phyloP scores from a whole-genome alignment of 2,113 vertebrate species.

The Lepus americanus region DNA sequence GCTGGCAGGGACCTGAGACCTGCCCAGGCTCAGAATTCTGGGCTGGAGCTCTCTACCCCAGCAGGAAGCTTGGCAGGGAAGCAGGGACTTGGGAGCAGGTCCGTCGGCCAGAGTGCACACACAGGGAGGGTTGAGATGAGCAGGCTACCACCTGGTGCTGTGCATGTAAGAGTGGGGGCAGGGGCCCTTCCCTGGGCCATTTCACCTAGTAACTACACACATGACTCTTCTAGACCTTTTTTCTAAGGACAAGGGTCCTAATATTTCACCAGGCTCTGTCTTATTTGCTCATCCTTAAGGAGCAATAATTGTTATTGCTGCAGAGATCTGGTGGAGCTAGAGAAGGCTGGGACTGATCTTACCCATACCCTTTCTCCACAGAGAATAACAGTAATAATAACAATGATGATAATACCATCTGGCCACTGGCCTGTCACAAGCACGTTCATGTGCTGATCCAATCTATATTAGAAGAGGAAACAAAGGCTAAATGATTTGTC shows the following conservation, averaged over 20 bases:
- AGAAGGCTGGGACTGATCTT: background rate
- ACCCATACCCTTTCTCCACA: background rate
- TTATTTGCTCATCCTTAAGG: background rate
- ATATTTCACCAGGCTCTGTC: background rate
- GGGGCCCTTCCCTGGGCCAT: background rate
- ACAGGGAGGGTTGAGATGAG: background rate
- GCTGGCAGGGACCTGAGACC: background rate
- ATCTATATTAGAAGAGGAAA: background rate
- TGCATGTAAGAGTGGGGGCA: no score
- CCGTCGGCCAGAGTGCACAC: background rate
- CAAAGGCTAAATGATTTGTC: background rate
- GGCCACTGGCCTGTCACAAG: background rate
- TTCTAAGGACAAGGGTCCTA: constrained; percentile 13
- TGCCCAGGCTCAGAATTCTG: background rate
- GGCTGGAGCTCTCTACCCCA: background rate
- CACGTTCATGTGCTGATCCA: background rate
- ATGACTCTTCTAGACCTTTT: background rate
- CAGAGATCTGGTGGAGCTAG: background rate
- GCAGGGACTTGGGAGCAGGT: background rate
- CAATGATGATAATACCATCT: background rate
- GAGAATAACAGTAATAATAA: background rate
- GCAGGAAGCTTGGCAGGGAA: background rate
- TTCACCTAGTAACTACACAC: background rate
- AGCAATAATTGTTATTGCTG: background rate
- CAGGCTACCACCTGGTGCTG: background rate